Evolutionary conservation across 2,888 invertebrate species (phyloP).

Genomic region (Clitarchus hookeri): DNA sequence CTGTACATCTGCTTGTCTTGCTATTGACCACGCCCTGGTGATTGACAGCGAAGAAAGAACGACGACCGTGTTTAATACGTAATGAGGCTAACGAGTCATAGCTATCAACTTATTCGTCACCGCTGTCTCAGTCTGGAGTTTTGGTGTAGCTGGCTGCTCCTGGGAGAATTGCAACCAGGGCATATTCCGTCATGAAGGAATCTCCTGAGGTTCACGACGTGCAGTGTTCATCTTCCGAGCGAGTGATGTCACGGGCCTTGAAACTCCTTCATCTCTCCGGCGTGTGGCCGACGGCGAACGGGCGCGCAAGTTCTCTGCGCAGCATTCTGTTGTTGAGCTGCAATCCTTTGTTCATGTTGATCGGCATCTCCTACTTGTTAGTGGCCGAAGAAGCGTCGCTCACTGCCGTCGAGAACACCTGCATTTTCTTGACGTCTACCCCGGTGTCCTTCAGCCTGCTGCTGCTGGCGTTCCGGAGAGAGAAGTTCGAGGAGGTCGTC

Average conservation of each 20-base stretch:
- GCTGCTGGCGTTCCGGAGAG: background rate
- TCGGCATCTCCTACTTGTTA: background rate
- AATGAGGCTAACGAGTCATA: too few relatives aligned
- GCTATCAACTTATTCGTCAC: background rate
- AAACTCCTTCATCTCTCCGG: background rate
- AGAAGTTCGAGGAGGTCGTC: background rate
- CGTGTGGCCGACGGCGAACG: background rate
- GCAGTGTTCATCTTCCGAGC: background rate
- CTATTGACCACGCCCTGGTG: too few relatives aligned
- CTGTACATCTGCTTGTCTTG: too few relatives aligned
- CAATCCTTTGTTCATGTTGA: background rate
- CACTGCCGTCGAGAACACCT: background rate
- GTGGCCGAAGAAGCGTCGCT: background rate
- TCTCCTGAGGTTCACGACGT: background rate
- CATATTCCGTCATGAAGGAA: background rate
- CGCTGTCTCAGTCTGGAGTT: background rate
- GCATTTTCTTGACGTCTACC: background rate
- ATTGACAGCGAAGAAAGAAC: too few relatives aligned
- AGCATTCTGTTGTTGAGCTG: background rate
- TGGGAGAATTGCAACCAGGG: background rate
- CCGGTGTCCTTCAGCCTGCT: background rate
- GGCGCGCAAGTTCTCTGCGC: background rate
- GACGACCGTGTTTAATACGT: too few relatives aligned
- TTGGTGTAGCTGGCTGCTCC: background rate
- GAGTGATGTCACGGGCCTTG: background rate